Evolutionary conservation across 2,888 invertebrate species (phyloP).

Genomic region (Muscina levida): DNA sequence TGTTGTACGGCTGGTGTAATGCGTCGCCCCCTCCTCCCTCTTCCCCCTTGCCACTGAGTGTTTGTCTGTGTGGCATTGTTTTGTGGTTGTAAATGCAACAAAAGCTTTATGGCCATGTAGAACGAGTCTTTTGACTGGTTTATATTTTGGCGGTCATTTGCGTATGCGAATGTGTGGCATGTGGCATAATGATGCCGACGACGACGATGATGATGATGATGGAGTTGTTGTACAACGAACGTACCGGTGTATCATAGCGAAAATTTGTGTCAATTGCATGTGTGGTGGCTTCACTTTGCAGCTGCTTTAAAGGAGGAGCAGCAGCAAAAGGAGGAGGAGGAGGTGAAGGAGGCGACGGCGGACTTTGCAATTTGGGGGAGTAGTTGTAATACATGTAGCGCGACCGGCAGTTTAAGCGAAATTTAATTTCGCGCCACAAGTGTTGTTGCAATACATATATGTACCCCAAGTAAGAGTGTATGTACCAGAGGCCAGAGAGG

Average conservation of each 20-base stretch:
- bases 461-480: too few species aligned
- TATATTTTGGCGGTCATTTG: slow-evolving; percentile 68
- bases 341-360: background rate
- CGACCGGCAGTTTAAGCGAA: background rate
- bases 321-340: background rate
- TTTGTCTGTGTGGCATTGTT: slow-evolving; percentile 63
- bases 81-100: slow-evolving; percentile 63
- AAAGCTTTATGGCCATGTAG: slow-evolving; percentile 53
- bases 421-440: slow-evolving; percentile 9
- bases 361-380: background rate
- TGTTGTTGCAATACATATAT: background rate
- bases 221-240: slow-evolving; percentile 52
- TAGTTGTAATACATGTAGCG: background rate
- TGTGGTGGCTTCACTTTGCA: slow-evolving; percentile 22
- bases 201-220: slow-evolving; percentile 34
- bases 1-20: too few species aligned
- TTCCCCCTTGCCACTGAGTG: background rate
- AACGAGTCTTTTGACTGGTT: slow-evolving; percentile 56
- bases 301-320: background rate
- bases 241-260: slow-evolving; percentile 50
- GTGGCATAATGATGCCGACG: background rate
- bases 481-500: too few species aligned
- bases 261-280: slow-evolving; percentile 69
- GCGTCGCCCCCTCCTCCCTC: slow-evolving; percentile 22
- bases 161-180: slow-evolving; percentile 39